Base-by-base conservation (phyloP, 2,888 invertebrate genomes). In the Miltochrista miniata region DNA sequence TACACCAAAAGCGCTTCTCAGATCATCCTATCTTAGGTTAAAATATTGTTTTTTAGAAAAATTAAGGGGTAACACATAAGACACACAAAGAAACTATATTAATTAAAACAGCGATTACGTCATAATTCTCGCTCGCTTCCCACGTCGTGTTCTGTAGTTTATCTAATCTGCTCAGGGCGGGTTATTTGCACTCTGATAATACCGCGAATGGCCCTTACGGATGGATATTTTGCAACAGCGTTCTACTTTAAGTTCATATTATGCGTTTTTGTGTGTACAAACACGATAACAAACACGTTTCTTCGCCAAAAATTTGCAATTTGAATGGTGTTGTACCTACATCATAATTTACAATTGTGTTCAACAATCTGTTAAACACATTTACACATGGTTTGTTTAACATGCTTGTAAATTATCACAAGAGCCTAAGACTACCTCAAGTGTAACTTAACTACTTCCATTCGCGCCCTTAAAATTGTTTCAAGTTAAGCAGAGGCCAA, bases 101-200 rank as follows among this genome's bases (percentile, higher is more conserved):
- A 73, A 78, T 76, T 74, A 74, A 73, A 74, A 59, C 56, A 45
- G 50, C 64, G 60, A 72, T 72, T 73, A 67, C 64, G 60, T 70
- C 67, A 70, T 70, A 67, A 72, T 75, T 76, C 64, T 70, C 55
- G 59, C 64, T 71, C 48, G 72, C 70, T 83, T 84, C 83, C 76
- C 83, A 84, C 81, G 78, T 74, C 75, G 74, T 11, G 31, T 81
- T 79, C 77, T 80, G 74, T 74, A 67, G 71, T 79, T 85, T 90
- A 90, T 91, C 90, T 91, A 84, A 91, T 91, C 91, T 83, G 60
- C 51, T 54, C 75, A 76, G 83, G 86, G 79, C 81, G 85, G 81
- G 79, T 83, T 91, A 90, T 91, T 91, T 90, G 90, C 87, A 85
- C 87, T 72, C 57, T 75, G 91, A 91, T 90, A 89, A 80, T 76